phyloP scores from a whole-genome alignment of 2,888 invertebrate genomes.

The Sphaeridia pumilis region DNA sequence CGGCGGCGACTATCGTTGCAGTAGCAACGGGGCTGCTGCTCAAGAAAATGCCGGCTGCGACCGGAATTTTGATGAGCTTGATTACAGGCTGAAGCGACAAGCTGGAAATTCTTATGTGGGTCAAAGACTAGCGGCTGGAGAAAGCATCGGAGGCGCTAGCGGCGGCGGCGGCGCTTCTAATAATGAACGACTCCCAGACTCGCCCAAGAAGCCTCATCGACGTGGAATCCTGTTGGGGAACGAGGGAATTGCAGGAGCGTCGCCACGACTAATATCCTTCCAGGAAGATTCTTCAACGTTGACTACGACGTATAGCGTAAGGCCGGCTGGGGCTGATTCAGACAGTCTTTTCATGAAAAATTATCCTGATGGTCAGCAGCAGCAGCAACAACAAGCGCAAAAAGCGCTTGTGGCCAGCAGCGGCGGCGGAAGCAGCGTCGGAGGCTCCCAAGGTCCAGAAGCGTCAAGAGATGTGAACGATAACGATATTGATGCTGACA shows the following conservation, averaged over 20 bases:
- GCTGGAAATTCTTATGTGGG: constrained; percentile 64
- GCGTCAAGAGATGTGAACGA: constrained; percentile 38
- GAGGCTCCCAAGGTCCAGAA: constrained; percentile 1
- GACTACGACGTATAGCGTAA: constrained; percentile 36
- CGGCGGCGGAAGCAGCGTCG: constrained; percentile 37
- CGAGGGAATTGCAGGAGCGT: constrained; percentile 36
- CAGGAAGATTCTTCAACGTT: constrained; percentile 37
- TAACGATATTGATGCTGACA: constrained; percentile 43
- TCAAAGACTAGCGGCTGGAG: constrained; percentile 54
- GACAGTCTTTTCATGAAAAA: constrained; percentile 34
- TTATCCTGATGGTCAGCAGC: no score
- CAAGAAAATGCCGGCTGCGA: not conserved
- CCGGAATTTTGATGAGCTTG: constrained; percentile 48
- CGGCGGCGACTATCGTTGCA: constrained; percentile 37
- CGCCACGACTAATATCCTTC: constrained; percentile 34
- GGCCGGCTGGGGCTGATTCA: constrained; percentile 30
- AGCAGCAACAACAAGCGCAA: no score
- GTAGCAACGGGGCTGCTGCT: not conserved
- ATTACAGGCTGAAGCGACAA: constrained; percentile 65
- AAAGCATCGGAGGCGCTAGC: constrained; percentile 36
- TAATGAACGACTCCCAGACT: constrained; percentile 41
- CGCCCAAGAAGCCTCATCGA: constrained; percentile 45
- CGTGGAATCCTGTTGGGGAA: constrained; percentile 28
- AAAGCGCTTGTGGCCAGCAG: no score
- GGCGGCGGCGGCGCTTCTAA: no score